phyloP scores from a whole-genome alignment of 2,797 vertebrate genomes.

The Pampus argenteus region DNA sequence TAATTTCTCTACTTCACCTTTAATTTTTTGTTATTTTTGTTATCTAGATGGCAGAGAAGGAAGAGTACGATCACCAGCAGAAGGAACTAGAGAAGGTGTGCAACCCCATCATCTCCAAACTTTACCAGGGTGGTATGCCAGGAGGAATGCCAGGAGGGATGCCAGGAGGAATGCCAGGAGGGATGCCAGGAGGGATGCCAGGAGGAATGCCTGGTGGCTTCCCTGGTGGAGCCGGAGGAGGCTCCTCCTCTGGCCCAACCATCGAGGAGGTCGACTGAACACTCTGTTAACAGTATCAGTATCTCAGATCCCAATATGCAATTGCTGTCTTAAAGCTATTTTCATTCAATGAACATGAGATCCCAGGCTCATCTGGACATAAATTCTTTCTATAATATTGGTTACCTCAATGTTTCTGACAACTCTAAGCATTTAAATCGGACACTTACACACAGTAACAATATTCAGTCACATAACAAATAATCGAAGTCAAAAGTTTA shows the following conservation, averaged over 20 bases:
- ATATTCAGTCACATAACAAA: slow-evolving; percentile 5
- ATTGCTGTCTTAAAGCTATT: slow-evolving; percentile 4
- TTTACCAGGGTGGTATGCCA: slow-evolving; percentile 83
- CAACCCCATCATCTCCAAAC: slow-evolving; percentile 86
- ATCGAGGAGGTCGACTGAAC: slow-evolving; percentile 87
- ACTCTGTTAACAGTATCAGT: slow-evolving; percentile 4
- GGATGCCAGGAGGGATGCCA: slow-evolving; percentile 79
- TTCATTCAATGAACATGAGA: neutral
- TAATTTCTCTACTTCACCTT: neutral
- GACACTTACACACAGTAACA: neutral
- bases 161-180: slow-evolving; percentile 64
- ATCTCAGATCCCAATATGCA: slow-evolving; percentile 36
- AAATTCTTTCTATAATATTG: neutral
- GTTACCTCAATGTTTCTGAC: neutral
- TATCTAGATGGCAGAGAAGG: slow-evolving; percentile 85
- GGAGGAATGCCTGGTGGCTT: slow-evolving; percentile 81
- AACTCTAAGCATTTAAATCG: neutral
- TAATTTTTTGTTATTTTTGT: slow-evolving; percentile 24
- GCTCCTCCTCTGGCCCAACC: slow-evolving; percentile 85
- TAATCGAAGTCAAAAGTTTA: neutral
- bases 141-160: slow-evolving; percentile 79
- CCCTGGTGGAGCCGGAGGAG: slow-evolving; percentile 80
- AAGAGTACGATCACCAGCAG: slow-evolving; percentile 88
- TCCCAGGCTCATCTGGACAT: neutral
- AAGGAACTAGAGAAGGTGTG: slow-evolving; percentile 89